These are phyloP conservation scores for Acleris holmiana DNA, from an alignment of 2,888 invertebrate species.

Conservation along the genomic window DNA sequence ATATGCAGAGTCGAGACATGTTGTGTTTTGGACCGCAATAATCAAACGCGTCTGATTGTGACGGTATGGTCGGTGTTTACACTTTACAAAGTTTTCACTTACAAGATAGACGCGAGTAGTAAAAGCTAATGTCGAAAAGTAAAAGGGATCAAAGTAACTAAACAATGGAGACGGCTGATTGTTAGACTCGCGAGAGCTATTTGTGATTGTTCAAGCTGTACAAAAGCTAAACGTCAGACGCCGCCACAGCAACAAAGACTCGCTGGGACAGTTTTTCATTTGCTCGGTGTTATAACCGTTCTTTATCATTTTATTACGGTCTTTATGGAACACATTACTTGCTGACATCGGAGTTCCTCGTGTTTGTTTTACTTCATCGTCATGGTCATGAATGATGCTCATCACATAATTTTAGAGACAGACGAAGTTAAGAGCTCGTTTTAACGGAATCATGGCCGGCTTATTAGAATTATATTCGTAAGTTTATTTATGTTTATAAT, in stretches of 20 bases:
- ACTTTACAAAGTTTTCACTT: slow-evolving; percentile 25
- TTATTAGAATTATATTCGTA: no score
- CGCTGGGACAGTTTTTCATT: slow-evolving; percentile 18
- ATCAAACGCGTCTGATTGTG: slow-evolving; percentile 16
- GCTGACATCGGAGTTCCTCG: slow-evolving; percentile 18
- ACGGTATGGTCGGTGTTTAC: slow-evolving; percentile 25
- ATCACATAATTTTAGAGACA: slow-evolving; percentile 13
- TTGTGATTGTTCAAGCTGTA: slow-evolving; percentile 32
- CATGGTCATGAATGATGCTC: slow-evolving; percentile 29
- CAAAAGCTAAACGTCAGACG: slow-evolving; percentile 31
- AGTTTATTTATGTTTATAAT: no score
- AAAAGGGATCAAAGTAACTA: slow-evolving; percentile 32
- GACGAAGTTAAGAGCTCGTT: slow-evolving; percentile 7
- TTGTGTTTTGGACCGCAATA: slow-evolving; percentile 27
- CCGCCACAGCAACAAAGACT: slow-evolving; percentile 18
- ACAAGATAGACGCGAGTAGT: slow-evolving; percentile 28
- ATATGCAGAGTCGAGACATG: slow-evolving; percentile 23
- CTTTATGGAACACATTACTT: slow-evolving; percentile 25
- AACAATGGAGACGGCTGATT: slow-evolving; percentile 33
- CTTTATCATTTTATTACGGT: slow-evolving; percentile 26
- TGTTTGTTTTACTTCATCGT: slow-evolving; percentile 23
- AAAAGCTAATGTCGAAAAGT: slow-evolving; percentile 33
- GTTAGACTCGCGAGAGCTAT: slow-evolving; percentile 30
- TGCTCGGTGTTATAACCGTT: slow-evolving; percentile 15
- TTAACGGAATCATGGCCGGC: not conserved